Conservation (phyloP, 2,888 invertebrate species). For the Parnassius glacialis region DNA sequence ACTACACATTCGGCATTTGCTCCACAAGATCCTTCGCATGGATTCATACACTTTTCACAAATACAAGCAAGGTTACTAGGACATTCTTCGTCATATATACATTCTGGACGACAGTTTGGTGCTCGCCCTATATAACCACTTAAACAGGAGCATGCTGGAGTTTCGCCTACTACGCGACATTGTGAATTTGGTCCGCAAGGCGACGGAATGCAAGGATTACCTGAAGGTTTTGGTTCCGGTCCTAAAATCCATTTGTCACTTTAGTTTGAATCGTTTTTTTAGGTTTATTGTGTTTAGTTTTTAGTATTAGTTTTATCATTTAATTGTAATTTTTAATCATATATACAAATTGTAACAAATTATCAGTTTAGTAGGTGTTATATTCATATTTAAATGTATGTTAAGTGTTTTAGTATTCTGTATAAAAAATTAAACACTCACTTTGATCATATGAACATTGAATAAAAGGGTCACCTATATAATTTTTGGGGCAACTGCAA, state of each 20-base stretch:
- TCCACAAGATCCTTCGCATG: constrained; percentile 93
- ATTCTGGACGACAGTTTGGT: constrained; percentile 93
- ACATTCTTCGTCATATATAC: constrained; percentile 92
- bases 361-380: neutral
- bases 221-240: constrained; percentile 76
- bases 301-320: neutral
- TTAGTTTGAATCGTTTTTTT: neutral
- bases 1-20: constrained; percentile 88
- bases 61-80: constrained; percentile 91
- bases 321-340: neutral
- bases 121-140: constrained; percentile 90
- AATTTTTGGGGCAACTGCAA: constrained; percentile 89
- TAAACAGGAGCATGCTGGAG: constrained; percentile 90
- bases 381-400: neutral
- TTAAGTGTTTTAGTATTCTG: constrained; percentile 22
- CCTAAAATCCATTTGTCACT: constrained; percentile 62
- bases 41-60: constrained; percentile 89
- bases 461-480: constrained; percentile 90
- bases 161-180: constrained; percentile 88
- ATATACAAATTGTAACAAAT: too few relatives aligned
- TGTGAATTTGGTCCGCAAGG: constrained; percentile 93
- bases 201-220: constrained; percentile 89
- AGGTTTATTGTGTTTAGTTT: neutral
- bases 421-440: constrained; percentile 65
- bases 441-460: constrained; percentile 85